These are phyloP conservation scores for Aporophyla lueneburgensis DNA, from an alignment of 2,888 invertebrate genomes.

Conservation along the genomic window DNA sequence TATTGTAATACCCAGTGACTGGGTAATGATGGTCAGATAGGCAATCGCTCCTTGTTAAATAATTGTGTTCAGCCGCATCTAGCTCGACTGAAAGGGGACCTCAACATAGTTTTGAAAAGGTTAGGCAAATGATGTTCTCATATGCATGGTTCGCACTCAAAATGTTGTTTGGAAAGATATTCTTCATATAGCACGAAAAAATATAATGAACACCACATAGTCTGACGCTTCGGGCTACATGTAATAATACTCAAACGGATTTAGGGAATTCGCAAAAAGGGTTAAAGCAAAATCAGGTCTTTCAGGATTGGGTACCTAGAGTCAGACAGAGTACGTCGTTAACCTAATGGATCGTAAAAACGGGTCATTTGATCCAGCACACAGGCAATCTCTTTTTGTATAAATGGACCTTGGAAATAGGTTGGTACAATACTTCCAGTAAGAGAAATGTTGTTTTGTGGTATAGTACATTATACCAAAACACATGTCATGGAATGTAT, in stretches of 20 bases:
- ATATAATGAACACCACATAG: not conserved
- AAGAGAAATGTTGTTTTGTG: not conserved
- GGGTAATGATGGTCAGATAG: not conserved
- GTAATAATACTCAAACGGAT: not conserved
- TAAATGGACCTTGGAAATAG: not conserved
- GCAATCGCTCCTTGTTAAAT: not conserved
- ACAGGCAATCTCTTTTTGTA: not conserved
- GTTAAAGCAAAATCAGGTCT: not conserved
- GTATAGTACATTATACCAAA: not conserved
- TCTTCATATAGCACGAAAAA: not conserved
- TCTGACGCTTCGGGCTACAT: not conserved
- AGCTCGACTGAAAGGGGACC: not conserved
- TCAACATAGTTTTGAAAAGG: not conserved
- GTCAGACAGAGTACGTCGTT: not conserved
- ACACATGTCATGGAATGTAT: not conserved
- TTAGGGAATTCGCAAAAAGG: not conserved
- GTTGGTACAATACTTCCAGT: not conserved
- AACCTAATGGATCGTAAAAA: conserved; percentile 1
- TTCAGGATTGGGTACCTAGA: not conserved
- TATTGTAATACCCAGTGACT: not conserved
- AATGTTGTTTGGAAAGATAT: not conserved
- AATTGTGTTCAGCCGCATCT: not conserved
- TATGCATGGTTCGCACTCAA: not conserved
- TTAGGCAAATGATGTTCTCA: not conserved
- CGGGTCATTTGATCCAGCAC: not conserved